These are phyloP conservation scores for Atherix ibis DNA, from an alignment of 2,888 invertebrate genomes.

Conservation along the genomic window DNA sequence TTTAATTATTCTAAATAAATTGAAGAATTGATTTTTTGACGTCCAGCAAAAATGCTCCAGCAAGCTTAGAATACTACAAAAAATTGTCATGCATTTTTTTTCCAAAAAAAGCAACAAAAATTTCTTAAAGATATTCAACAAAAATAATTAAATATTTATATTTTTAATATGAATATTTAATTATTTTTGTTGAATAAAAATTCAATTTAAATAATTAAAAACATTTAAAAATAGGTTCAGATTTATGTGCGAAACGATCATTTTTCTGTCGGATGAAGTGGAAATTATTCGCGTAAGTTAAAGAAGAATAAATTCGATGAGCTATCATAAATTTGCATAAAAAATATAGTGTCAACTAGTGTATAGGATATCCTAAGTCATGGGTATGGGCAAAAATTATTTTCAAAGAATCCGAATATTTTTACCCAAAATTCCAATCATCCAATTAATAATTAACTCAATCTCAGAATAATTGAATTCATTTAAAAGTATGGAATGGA, in stretches of 20 bases:
- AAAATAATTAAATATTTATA: no score
- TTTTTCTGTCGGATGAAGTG: conserved; percentile 91
- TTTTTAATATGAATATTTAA: no score
- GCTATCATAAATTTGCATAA: conserved; percentile 43
- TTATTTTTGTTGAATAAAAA: no score
- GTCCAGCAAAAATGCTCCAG: no score
- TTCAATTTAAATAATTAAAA: no score
- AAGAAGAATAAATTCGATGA: conserved; percentile 46
- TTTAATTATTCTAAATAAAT: no score
- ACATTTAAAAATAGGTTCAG: no score
- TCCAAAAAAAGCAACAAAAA: no score
- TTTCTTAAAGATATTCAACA: no score
- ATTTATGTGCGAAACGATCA: conserved; percentile 75
- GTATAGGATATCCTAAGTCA: conserved; percentile 83
- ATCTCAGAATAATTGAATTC: conserved; percentile 52
- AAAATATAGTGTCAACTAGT: conserved; percentile 79
- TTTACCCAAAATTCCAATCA: conserved; percentile 36
- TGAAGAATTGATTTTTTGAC: no score
- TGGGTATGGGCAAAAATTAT: conserved; percentile 71
- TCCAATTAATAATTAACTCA: conserved; percentile 32
- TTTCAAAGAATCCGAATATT: conserved; percentile 47
- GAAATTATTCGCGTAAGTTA: conserved; percentile 46
- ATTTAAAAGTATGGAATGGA: conserved; percentile 74
- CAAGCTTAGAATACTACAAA: no score
- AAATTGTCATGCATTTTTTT: no score